Conservation (phyloP, 2,113 vertebrate genomes). For the Clarias magur region DNA sequence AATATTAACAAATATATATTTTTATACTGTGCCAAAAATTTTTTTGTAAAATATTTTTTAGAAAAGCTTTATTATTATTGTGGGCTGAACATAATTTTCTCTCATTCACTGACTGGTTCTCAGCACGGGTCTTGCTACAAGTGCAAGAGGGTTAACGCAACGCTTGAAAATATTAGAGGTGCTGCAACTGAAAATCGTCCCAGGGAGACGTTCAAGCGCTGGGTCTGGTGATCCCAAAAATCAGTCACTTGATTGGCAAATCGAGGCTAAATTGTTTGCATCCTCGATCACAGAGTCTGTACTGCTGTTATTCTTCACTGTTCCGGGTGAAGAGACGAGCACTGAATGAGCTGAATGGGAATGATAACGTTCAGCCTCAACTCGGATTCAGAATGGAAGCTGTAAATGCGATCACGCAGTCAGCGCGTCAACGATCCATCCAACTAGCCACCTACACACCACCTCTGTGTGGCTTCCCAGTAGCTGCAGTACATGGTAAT, state of each 20-base stretch:
- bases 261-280: not conserved
- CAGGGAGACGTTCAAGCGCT: not conserved
- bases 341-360: constrained; percentile 1
- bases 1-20: not conserved
- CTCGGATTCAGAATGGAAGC: not conserved
- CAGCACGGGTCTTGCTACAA: not conserved
- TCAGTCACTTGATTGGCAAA: not conserved
- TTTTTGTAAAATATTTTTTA: not conserved
- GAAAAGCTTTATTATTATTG: not conserved
- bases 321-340: not conserved
- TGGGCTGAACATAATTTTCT: not conserved
- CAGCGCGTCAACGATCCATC: not conserved
- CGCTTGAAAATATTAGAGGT: not conserved
- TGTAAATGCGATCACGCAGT: not conserved
- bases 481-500: not conserved
- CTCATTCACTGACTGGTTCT: not conserved
- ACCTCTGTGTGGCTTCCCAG: not conserved
- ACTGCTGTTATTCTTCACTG: not conserved
- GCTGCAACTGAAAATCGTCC: not conserved
- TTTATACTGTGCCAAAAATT: not conserved
- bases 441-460: not conserved
- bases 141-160: not conserved
- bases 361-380: not conserved
- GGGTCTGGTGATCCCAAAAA: not conserved
- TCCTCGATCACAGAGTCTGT: not conserved